phyloP scores from a whole-genome alignment of 2,888 invertebrate species.

The Micropterix aruncella region DNA sequence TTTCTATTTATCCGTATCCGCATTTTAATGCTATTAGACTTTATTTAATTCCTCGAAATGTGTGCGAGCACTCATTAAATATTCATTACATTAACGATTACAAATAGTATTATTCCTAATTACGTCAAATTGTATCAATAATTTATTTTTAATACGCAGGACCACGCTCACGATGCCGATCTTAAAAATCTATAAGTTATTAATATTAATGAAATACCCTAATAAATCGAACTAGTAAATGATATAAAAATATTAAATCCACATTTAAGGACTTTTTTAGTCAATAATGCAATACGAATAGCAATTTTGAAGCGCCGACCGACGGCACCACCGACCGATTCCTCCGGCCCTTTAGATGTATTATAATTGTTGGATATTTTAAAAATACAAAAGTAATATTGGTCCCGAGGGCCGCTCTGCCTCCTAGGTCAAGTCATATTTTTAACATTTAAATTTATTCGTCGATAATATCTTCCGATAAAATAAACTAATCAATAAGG shows the following conservation, averaged over 20 bases:
- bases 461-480: neutral
- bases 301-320: neutral
- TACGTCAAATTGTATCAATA: too few species aligned
- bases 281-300: too few species aligned
- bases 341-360: neutral
- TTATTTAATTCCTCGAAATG: neutral
- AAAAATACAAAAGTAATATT: neutral
- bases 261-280: too few species aligned
- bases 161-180: neutral
- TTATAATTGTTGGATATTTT: neutral
- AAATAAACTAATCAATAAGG: neutral
- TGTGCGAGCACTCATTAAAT: neutral
- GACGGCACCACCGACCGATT: neutral
- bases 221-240: neutral
- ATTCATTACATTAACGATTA: neutral
- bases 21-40: neutral
- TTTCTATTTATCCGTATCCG: too few species aligned
- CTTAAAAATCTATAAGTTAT: neutral
- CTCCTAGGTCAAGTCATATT: too few species aligned
- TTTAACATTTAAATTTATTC: neutral
- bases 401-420: too few species aligned
- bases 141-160: neutral
- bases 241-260: neutral
- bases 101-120: neutral
- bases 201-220: neutral